A percentile compares a stretch with the other conserved stretches of the same genome.
Conservation (phyloP, 2,113 vertebrate species). For the Fregata magnificens region DNA sequence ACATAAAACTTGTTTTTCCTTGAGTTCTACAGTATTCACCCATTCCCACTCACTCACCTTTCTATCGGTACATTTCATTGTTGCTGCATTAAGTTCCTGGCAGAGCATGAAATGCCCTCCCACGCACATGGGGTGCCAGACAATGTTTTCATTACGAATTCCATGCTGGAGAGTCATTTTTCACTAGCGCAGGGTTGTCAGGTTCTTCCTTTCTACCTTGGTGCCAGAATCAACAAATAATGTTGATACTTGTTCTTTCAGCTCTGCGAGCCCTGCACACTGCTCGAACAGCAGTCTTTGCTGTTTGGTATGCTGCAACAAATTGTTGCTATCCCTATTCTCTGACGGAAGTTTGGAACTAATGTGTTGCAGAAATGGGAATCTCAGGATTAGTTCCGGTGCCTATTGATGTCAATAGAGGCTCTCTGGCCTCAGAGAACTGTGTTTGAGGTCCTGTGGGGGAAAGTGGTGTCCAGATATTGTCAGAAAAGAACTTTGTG, state of each 20-base stretch:
- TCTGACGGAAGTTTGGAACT: background rate
- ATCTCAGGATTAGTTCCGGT: background rate
- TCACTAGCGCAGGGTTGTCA: background rate
- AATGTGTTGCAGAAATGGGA: background rate
- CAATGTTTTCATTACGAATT: conserved; percentile 44
- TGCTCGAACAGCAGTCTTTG: background rate
- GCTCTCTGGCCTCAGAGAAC: background rate
- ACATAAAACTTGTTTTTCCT: background rate
- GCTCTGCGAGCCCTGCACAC: background rate
- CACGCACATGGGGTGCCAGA: background rate
- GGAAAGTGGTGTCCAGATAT: background rate
- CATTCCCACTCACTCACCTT: background rate
- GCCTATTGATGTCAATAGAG: background rate
- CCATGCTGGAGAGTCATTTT: conserved; percentile 45
- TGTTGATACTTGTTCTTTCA: conserved; percentile 19
- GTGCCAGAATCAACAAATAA: conserved; percentile 48
- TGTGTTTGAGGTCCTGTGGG: background rate
- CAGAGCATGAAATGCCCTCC: conserved; percentile 19
- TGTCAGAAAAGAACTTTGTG: background rate
- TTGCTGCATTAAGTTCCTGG: conserved; percentile 9
- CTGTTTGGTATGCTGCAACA: background rate
- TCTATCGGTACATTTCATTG: background rate
- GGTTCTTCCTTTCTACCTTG: conserved; percentile 33
- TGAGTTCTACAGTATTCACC: background rate
- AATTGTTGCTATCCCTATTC: background rate